Evolutionary conservation across 2,888 invertebrate species (phyloP).

Genomic region (Cyclophora punctaria): DNA sequence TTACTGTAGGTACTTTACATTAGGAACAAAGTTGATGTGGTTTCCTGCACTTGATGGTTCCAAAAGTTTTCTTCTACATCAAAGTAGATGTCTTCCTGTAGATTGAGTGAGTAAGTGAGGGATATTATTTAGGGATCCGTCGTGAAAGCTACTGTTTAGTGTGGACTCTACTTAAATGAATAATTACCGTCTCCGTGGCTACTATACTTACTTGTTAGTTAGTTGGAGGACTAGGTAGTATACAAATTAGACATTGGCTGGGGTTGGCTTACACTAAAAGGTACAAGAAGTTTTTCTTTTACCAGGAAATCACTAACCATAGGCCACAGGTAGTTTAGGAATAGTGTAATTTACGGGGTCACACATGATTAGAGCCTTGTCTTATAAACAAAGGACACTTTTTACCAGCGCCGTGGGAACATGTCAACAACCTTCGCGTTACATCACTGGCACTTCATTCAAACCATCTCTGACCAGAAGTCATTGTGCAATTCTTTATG

Average conservation of each 20-base stretch:
- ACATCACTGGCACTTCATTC: constrained; percentile 16
- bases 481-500: too few relatives aligned
- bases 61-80: neutral
- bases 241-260: too few relatives aligned
- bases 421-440: constrained; percentile 31
- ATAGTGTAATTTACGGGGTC: constrained; percentile 10
- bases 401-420: constrained; percentile 42
- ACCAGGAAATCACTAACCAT: neutral
- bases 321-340: too few relatives aligned
- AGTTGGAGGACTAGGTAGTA: too few relatives aligned
- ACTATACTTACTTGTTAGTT: too few relatives aligned
- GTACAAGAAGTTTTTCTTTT: neutral
- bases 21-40: neutral
- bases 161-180: too few relatives aligned
- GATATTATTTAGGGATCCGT: too few relatives aligned
- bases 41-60: neutral
- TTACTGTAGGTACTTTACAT: neutral
- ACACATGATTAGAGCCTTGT: constrained; percentile 26
- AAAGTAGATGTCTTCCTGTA: too few relatives aligned
- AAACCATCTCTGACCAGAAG: neutral
- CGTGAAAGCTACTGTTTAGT: too few relatives aligned
- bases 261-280: neutral
- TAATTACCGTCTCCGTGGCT: too few relatives aligned
- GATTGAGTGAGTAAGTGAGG: too few relatives aligned
- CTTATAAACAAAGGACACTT: constrained; percentile 42